These are phyloP conservation scores for Trematomus bernacchii DNA, from an alignment of 2,797 vertebrate genomes.

Conservation along the genomic window DNA sequence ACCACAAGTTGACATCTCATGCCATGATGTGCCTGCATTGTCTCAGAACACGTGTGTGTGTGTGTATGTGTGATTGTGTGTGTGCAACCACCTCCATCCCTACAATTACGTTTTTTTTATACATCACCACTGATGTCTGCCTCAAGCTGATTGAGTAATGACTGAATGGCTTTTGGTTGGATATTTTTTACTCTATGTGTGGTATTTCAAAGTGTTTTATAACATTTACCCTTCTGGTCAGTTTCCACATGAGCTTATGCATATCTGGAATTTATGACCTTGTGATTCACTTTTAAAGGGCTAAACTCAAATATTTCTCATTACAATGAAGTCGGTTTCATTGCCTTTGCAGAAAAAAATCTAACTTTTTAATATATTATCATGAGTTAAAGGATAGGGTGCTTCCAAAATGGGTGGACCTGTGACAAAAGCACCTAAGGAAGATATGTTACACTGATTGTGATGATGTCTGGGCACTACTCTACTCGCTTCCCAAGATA, in stretches of 20 bases:
- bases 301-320: not conserved
- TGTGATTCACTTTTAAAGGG: conserved; percentile 13
- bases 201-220: conserved; percentile 22
- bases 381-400: conserved; percentile 2
- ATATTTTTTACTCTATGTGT: conserved; percentile 15
- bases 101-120: conserved; percentile 5
- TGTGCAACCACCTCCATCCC: not conserved
- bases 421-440: conserved; percentile 5
- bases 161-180: conserved; percentile 12
- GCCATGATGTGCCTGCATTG: conserved; percentile 27
- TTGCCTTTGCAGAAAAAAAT: conserved; percentile 11
- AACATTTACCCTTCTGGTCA: conserved; percentile 15
- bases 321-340: conserved; percentile 7
- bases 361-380: not conserved
- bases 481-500: not conserved
- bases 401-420: not conserved
- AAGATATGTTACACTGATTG: conserved; percentile 3
- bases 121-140: conserved; percentile 18
- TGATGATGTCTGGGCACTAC: conserved; percentile 7
- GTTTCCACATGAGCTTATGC: conserved; percentile 9
- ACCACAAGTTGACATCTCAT: conserved; percentile 52
- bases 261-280: conserved; percentile 14
- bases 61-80: not conserved
- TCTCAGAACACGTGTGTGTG: not conserved
- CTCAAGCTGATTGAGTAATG: conserved; percentile 5